Conservation (phyloP, 2,797 vertebrate species). For the Margarornis squamiger region DNA sequence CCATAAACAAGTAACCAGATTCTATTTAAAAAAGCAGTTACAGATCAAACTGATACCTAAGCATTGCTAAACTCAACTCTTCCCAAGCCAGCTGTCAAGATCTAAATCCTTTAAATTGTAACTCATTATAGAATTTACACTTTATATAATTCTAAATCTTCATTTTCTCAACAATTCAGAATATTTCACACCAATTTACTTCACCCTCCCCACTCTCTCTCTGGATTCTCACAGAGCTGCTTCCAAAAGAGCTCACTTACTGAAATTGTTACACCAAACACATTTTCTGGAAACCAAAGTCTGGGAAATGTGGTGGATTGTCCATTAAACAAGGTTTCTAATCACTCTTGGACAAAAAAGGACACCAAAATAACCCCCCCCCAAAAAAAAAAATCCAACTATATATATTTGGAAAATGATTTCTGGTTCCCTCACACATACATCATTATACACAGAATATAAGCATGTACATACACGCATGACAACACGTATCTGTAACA, state of each 20-base stretch:
- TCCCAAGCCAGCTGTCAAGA: background rate
- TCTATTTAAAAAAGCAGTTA: background rate
- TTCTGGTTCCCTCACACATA: background rate
- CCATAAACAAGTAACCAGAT: background rate
- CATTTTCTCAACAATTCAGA: background rate
- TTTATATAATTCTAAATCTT: background rate
- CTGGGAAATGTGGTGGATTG: background rate
- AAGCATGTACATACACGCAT: fast-evolving
- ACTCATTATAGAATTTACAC: background rate
- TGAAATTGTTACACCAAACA: background rate
- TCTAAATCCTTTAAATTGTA: background rate
- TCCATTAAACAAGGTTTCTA: background rate
- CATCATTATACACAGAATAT: too few species aligned
- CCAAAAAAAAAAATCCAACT: background rate
- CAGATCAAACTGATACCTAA: background rate
- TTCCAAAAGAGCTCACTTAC: background rate
- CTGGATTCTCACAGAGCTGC: background rate
- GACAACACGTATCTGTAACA: fast-evolving
- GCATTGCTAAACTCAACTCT: background rate
- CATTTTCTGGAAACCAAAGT: background rate
- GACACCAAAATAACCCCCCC: background rate
- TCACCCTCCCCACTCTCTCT: background rate
- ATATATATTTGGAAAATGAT: background rate
- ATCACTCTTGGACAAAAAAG: background rate
- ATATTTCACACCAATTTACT: background rate